A percentile compares a stretch with the other conserved stretches of the same genome.
phyloP scores from a whole-genome alignment of 2,113 vertebrate genomes.

The Podilymbus podiceps region DNA sequence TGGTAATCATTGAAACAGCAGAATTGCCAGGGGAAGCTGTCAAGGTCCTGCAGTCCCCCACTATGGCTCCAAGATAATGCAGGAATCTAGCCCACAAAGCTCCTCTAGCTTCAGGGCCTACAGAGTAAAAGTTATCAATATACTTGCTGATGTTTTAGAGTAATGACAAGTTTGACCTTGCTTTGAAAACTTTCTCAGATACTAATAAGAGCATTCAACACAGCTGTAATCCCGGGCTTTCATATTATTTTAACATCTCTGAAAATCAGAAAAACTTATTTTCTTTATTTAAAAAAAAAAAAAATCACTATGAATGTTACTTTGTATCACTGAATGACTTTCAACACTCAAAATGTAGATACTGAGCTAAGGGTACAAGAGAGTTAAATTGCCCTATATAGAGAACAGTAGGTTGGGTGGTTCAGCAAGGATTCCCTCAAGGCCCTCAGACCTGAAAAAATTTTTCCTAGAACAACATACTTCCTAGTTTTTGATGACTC shows the following conservation, averaged over 20 bases:
- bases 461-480: not conserved
- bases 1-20: not conserved
- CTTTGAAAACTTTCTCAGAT: not conserved
- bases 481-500: not conserved
- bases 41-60: not conserved
- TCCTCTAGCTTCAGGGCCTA: not conserved
- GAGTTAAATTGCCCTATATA: not conserved
- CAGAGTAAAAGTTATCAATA: not conserved
- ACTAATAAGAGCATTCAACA: not conserved
- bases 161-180: not conserved
- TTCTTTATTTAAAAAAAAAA: not conserved
- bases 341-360: not conserved
- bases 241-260: not conserved
- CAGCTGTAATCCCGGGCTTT: not conserved
- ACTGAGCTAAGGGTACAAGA: not conserved
- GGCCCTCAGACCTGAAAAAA: not conserved
- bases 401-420: not conserved
- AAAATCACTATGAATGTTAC: not conserved
- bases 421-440: not conserved
- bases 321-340: not conserved
- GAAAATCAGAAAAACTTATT: not conserved
- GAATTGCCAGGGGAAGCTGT: not conserved
- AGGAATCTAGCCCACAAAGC: not conserved
- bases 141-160: not conserved
- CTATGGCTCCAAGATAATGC: not conserved